A percentile compares a stretch with the other conserved stretches of the same genome.
Conservation (phyloP, 1,140 invertebrate genomes). For the Belonocnema kinseyi region DNA sequence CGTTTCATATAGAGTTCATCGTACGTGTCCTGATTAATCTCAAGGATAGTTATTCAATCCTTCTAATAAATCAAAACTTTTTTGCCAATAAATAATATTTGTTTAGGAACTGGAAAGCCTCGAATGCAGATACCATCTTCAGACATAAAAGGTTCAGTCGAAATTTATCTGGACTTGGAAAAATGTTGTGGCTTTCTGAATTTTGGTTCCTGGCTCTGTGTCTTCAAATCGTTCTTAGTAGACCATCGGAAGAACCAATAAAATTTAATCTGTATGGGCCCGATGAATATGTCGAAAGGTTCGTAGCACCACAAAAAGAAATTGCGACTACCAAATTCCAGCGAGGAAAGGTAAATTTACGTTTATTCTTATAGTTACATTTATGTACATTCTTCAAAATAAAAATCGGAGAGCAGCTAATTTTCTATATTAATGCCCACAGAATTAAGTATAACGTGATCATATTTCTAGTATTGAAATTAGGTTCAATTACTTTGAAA, state of each 20-base stretch:
- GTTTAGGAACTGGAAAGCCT: neutral
- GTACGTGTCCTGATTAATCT: too few species aligned
- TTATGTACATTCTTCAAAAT: too few species aligned
- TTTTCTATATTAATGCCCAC: too few species aligned
- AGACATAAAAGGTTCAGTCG: conserved; percentile 1
- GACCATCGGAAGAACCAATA: conserved; percentile 56
- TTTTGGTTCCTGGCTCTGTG: conserved; percentile 36
- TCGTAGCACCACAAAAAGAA: conserved; percentile 30
- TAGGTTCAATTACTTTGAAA: too few species aligned
- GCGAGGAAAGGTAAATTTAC: conserved; percentile 58
- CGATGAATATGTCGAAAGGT: neutral
- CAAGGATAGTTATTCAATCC: too few species aligned
- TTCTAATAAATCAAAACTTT: too few species aligned
- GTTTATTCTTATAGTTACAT: neutral
- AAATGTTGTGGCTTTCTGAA: conserved; percentile 42
- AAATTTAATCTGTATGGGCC: conserved; percentile 55
- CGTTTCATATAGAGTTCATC: neutral
- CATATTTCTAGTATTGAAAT: too few species aligned
- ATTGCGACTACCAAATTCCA: conserved; percentile 52
- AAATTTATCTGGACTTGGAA: neutral
- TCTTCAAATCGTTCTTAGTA: conserved; percentile 37
- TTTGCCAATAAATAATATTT: neutral
- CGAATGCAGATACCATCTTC: neutral
- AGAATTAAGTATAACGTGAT: too few species aligned
- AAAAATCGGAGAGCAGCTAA: neutral